Conservation (phyloP, 2,113 vertebrate genomes). For the Melanerpes formicivorus region DNA sequence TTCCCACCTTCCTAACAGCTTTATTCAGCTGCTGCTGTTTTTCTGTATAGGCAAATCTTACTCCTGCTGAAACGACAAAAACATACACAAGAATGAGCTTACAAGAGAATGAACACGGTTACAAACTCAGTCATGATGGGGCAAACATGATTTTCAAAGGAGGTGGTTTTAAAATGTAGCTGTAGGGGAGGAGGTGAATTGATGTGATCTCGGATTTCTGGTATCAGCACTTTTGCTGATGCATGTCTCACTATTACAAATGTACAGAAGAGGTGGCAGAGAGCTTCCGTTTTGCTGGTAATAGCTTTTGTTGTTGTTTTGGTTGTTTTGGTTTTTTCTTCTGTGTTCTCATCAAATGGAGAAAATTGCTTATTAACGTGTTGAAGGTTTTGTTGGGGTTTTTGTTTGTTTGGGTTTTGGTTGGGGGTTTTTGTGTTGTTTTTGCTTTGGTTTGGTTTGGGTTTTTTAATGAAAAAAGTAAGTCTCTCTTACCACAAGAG, state of each 20-base stretch:
- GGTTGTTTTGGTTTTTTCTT: no score
- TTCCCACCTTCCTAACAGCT: neutral
- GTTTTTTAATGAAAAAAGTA: neutral
- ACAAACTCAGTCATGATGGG: no score
- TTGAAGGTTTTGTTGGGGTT: neutral
- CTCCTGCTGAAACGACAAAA: neutral
- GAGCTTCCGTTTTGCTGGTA: neutral
- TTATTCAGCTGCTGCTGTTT: neutral
- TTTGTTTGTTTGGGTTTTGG: neutral
- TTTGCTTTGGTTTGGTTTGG: no score
- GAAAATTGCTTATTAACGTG: neutral
- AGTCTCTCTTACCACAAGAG: conserved; percentile 41
- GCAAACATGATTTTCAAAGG: neutral
- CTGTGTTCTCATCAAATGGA: neutral
- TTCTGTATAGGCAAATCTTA: neutral
- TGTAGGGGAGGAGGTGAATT: neutral
- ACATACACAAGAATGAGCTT: neutral
- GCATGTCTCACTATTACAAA: neutral
- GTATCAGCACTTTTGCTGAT: neutral
- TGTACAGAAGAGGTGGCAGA: neutral
- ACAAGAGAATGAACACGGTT: neutral
- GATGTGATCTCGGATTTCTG: neutral
- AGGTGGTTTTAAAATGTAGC: neutral
- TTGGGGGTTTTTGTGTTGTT: no score
- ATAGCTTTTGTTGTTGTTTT: neutral